Base-by-base conservation (phyloP, 2,888 invertebrate species). In the Biston betularia region DNA sequence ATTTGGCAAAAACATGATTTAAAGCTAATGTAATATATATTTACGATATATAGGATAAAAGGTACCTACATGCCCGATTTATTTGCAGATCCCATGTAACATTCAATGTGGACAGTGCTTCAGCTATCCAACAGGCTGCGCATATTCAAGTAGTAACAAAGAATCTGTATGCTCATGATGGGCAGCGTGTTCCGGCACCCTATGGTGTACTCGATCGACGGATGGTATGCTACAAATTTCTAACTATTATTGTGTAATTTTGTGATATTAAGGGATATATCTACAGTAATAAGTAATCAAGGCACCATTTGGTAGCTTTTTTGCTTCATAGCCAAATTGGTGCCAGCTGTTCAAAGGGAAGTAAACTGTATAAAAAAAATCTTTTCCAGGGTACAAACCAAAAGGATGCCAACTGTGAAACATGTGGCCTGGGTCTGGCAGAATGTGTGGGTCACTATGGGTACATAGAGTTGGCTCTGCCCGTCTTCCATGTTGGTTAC, bases 361-460 rank as follows among this genome's bases (percentile, higher is more conserved):
- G 34, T 50, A 38, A 70, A 42, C n/a, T 38, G 9, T 38, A 35
- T 1, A 7, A 24, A 6, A 9, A 11, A 0, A 15, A 40, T 8
- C 11, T 63, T 10, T 59, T 70, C 0, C 80, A 98, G 98, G 99
- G 99, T 38, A 97, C 97, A 24, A 98, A 97, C 85, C 96, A 97
- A 65, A 98, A 98, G 87, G 96, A 97, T 80, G 95, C 95, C 0
- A 96, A 95, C 63, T 99, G 99, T 88, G 96, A 96, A 67, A 99
- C 99, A 0, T 99, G 99, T 88, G 97, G 97, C 0, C 97, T 98
- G 86, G 97, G 97, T 0, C 92, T 99, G 70, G 96, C 96, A 24
- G 99, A 99, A 79, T 99, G 99, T 85, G 97, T 98, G 24, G 99
- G 99, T 0, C 99, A 99, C 91, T 99, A 97, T 87, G 99, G 99